These are phyloP conservation scores for Pelvicachromis taeniatus DNA, from an alignment of 2,113 vertebrate genomes.

Conservation along the genomic window DNA sequence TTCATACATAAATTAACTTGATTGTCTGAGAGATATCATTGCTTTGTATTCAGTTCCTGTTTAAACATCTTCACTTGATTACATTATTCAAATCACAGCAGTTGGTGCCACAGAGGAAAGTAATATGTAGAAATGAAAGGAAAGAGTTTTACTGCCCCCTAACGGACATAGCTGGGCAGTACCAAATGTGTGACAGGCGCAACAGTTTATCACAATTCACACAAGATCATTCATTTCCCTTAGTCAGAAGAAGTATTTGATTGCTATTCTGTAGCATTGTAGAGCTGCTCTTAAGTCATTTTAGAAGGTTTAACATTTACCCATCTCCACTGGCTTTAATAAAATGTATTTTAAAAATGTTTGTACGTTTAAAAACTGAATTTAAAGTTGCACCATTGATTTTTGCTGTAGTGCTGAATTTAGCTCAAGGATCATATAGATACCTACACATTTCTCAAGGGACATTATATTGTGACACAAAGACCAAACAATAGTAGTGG, in stretches of 20 bases:
- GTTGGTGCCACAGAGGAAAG: not conserved
- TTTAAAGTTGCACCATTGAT: not conserved
- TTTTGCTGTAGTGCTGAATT: not conserved
- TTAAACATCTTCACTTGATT: not conserved
- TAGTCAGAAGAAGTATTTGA: not conserved
- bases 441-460: fast-evolving
- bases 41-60: not conserved
- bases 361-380: too few species aligned
- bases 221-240: fast-evolving
- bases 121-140: not conserved
- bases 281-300: not conserved
- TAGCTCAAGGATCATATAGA: not conserved
- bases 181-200: not conserved
- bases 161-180: not conserved
- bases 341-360: not conserved
- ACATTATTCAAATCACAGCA: not conserved
- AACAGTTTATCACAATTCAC: not conserved
- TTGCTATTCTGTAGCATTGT: not conserved
- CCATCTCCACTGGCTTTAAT: not conserved
- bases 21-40: not conserved
- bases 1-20: not conserved
- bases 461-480: not conserved
- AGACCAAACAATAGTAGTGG: fast-evolving
- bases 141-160: conserved; percentile 49
- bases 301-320: not conserved